Evolutionary conservation across 1,140 invertebrate genomes (phyloP).

Genomic region (Drosophila parvula): DNA sequence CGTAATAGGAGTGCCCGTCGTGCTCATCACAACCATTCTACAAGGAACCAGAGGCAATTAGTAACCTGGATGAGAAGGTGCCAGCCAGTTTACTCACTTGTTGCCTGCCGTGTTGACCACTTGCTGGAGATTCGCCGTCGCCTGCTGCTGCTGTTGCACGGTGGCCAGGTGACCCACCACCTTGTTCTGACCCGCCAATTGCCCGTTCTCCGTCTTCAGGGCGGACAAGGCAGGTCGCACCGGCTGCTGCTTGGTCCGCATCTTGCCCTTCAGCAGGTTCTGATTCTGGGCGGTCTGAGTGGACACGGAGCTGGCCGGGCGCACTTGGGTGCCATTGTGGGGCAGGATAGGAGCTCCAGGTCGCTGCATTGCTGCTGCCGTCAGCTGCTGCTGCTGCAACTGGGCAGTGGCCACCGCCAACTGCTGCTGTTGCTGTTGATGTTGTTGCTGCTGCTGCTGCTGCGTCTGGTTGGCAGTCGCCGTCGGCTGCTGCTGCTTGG

Average conservation of each 20-base stretch:
- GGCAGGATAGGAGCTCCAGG: conserved; percentile 85
- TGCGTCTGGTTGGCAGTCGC: conserved; percentile 44
- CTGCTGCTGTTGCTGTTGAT: conserved; percentile 36
- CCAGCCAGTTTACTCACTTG: conserved; percentile 57
- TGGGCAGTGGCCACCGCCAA: conserved; percentile 60
- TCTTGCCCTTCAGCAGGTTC: conserved; percentile 77
- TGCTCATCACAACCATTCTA: conserved; percentile 84
- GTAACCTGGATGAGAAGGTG: background rate
- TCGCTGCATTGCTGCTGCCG: conserved; percentile 60
- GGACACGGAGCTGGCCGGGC: conserved; percentile 90
- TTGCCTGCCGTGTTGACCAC: conserved; percentile 80
- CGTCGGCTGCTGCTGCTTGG: conserved; percentile 64
- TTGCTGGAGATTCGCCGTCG: conserved; percentile 83
- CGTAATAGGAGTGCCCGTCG: conserved; percentile 76
- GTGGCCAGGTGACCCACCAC: conserved; percentile 45
- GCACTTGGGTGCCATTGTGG: conserved; percentile 86
- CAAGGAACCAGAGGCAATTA: background rate
- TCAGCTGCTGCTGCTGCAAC: conserved; percentile 61
- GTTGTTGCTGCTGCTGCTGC: conserved; percentile 25
- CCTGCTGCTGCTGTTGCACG: conserved; percentile 61
- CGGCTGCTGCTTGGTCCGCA: conserved; percentile 84
- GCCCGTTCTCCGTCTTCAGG: conserved; percentile 87
- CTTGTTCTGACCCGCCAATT: conserved; percentile 85
- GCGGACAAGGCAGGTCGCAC: conserved; percentile 86
- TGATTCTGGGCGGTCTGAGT: conserved; percentile 88